Conservation (phyloP, 1,140 invertebrate genomes). For the Triops longicaudatus region DNA sequence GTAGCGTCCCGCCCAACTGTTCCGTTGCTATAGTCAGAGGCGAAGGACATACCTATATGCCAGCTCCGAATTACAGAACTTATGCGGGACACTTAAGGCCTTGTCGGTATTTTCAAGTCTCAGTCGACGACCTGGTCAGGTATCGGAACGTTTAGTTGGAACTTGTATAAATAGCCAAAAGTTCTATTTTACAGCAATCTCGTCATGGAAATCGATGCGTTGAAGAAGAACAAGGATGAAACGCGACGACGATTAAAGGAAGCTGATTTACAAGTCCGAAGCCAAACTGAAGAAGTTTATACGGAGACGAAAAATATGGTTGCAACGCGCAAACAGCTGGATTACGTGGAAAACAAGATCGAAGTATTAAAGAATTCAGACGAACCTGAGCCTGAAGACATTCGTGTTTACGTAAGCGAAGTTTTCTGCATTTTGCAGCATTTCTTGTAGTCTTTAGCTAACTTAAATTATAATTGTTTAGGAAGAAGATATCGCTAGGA, state of each 20-base stretch:
- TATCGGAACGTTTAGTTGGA: constrained; percentile 32
- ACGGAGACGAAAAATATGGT: not conserved
- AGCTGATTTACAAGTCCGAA: not conserved
- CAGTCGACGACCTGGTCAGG: constrained; percentile 50
- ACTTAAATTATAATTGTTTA: not conserved
- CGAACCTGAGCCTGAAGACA: not conserved
- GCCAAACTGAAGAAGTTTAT: not conserved
- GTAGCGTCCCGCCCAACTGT: constrained; percentile 56
- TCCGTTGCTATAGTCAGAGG: constrained; percentile 50
- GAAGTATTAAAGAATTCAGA: not conserved
- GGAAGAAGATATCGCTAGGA: not conserved
- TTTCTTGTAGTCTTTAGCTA: not conserved
- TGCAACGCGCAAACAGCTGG: not conserved
- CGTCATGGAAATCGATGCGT: not conserved
- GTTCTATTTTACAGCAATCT: not conserved
- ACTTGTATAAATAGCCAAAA: not conserved
- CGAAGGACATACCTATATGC: constrained; percentile 50
- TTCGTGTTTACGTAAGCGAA: not conserved
- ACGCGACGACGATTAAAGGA: not conserved
- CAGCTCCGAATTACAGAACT: constrained; percentile 57
- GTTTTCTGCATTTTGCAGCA: not conserved
- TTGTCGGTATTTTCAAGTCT: constrained; percentile 51
- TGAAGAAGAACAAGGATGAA: not conserved
- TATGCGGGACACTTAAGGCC: constrained; percentile 43
- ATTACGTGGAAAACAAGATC: constrained; percentile 12